Conservation (phyloP, 2,797 vertebrate genomes). For the Distichodus sexfasciatus region DNA sequence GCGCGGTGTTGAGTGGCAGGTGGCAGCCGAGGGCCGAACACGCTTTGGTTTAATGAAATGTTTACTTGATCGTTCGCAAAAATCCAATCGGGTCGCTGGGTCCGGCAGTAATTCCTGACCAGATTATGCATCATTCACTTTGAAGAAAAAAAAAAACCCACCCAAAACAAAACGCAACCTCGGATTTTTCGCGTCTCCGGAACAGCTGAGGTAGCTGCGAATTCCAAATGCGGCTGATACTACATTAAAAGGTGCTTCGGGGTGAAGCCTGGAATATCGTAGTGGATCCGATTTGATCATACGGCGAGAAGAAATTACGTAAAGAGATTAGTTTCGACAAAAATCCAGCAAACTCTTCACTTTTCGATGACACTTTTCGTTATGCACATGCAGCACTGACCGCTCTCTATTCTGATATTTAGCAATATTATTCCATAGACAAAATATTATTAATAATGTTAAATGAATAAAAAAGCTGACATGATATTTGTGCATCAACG, state of each 20-base stretch:
- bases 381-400: too few species aligned
- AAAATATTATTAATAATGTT: too few species aligned
- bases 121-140: conserved; percentile 6
- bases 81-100: conserved; percentile 9
- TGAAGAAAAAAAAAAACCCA: too few species aligned
- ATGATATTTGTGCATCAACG: too few species aligned
- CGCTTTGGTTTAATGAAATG: conserved; percentile 40
- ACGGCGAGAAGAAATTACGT: neutral
- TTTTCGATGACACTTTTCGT: neutral
- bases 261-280: neutral
- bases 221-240: neutral
- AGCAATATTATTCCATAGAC: too few species aligned
- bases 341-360: neutral
- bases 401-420: too few species aligned
- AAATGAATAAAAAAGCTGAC: too few species aligned
- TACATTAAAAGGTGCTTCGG: neutral
- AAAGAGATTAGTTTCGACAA: neutral
- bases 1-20: conserved; percentile 33
- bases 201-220: neutral
- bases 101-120: conserved; percentile 3
- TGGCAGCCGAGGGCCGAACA: conserved; percentile 33
- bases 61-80: conserved; percentile 26
- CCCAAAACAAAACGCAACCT: conserved; percentile 25
- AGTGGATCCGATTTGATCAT: neutral
- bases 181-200: neutral